These are phyloP conservation scores for Trissolcus japonicus DNA, from an alignment of 2,888 invertebrate species.

Conservation along the genomic window DNA sequence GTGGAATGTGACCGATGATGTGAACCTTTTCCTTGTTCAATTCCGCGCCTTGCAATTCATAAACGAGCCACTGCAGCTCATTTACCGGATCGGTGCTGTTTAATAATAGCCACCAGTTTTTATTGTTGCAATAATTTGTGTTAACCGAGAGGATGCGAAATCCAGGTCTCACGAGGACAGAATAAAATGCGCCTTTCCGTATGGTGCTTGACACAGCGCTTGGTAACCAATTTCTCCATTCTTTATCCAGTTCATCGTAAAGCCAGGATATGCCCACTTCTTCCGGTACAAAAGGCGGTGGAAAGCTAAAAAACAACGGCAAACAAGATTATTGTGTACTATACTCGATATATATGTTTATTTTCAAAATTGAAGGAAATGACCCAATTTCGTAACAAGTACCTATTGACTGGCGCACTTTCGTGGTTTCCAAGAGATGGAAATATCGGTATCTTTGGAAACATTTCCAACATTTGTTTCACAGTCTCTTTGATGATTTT, in stretches of 20 bases:
- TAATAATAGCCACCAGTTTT: constrained; percentile 95
- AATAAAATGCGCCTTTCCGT: constrained; percentile 92
- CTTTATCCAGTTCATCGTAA: constrained; percentile 91
- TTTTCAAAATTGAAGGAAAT: no score
- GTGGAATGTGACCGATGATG: constrained; percentile 97
- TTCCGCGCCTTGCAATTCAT: constrained; percentile 95
- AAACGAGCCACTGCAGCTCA: constrained; percentile 96
- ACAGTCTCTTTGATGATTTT: constrained; percentile 91
- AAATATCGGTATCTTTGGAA: constrained; percentile 94
- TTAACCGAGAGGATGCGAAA: constrained; percentile 95
- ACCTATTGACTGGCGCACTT: constrained; percentile 96
- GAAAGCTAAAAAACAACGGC: constrained; percentile 81
- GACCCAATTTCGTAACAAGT: background rate
- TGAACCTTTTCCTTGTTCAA: constrained; percentile 96
- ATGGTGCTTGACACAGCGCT: constrained; percentile 91
- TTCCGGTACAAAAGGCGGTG: constrained; percentile 89
- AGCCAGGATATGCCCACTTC: constrained; percentile 93
- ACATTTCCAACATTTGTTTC: constrained; percentile 88
- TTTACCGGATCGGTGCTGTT: constrained; percentile 98
- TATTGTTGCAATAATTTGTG: constrained; percentile 97
- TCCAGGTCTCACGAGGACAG: constrained; percentile 91
- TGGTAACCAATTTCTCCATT: constrained; percentile 95
- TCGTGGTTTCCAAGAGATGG: constrained; percentile 98
- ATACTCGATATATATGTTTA: background rate
- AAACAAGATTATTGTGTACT: background rate